Evolutionary conservation across 2,888 invertebrate genomes (phyloP), one percentile per base, ranked within the genome.

Genomic region (Dryomyza anilis): DNA sequence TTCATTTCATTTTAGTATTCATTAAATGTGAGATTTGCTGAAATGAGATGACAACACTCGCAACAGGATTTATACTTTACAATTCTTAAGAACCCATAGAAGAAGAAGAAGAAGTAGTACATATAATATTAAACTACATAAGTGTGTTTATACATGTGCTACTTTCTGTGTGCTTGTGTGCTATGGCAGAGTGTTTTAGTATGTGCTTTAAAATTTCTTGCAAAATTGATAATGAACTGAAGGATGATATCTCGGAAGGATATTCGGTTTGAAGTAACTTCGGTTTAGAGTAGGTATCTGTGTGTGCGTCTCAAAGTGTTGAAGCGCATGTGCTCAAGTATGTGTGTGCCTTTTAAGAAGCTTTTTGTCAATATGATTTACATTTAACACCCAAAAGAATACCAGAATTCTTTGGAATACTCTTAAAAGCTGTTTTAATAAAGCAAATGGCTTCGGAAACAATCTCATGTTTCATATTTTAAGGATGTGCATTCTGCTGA

Each of bases 281-380:
- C 39, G 39, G 14, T 4, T n/a, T 39, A 12, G 14, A 39, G 39
- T 50, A 21, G 50, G 14, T 25, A n/a, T 50, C 19, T 48, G 19
- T 4, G 23, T 48, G 48, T 21, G 50, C 5, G 50, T 8, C 45
- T 39, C n/a, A n/a, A n/a, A 39, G 39, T 39, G 39, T n/a, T 39
- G 12, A n/a, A 2, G 39, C 39, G n/a, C 19, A 19, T 27, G n/a
- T 23, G n/a, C n/a, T 23, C 12, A n/a, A 25, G 50, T 25, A 12
- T 27, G 27, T 23, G 27, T 56, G 25, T 43, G 36, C 48, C 3
- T 16, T 52, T 61, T n/a, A 61, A 36, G 60, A 61, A 21, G 52
- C 60, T 52, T 27, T 61, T 52, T 61, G 52, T 39, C 52, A 50
- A 39, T 50, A 12, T 27, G 60, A 23, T 29, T 53, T 30, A 53